Evolutionary conservation across 1,140 invertebrate genomes (phyloP).

Genomic region (Augochlora pura): DNA sequence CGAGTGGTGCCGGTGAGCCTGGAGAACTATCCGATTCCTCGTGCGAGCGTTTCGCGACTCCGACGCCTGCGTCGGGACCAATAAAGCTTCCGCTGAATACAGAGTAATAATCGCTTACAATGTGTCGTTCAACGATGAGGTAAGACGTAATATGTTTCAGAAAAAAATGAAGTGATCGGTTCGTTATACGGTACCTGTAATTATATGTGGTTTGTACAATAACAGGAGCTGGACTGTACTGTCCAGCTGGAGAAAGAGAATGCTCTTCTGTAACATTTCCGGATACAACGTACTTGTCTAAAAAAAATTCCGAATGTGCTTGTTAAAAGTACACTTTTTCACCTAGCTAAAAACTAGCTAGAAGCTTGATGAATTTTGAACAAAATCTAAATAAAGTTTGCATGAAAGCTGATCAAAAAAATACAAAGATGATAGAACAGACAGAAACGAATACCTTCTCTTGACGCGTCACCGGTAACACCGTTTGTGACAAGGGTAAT

Average conservation of each 20-base stretch:
- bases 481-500: conserved; percentile 85
- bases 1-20: conserved; percentile 76
- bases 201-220: conserved; percentile 82
- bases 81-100: conserved; percentile 75
- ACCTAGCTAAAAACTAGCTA: neutral
- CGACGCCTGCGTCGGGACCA: conserved; percentile 75
- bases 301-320: neutral
- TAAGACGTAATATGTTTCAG: no score
- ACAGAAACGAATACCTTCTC: conserved; percentile 79
- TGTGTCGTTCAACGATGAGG: neutral
- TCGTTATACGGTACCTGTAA: conserved; percentile 72
- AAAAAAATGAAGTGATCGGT: no score
- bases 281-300: conserved; percentile 79
- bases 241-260: conserved; percentile 78
- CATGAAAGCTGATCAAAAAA: neutral
- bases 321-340: neutral
- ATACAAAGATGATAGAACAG: neutral
- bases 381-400: no score
- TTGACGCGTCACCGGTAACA: conserved; percentile 80
- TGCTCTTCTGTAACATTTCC: conserved; percentile 78
- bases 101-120: neutral
- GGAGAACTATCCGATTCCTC: conserved; percentile 78
- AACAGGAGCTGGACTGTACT: conserved; percentile 80
- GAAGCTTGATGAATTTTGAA: no score
- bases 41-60: conserved; percentile 71